Evolutionary conservation across 1,140 invertebrate species (phyloP).

Genomic region (Ceratina australensis): DNA sequence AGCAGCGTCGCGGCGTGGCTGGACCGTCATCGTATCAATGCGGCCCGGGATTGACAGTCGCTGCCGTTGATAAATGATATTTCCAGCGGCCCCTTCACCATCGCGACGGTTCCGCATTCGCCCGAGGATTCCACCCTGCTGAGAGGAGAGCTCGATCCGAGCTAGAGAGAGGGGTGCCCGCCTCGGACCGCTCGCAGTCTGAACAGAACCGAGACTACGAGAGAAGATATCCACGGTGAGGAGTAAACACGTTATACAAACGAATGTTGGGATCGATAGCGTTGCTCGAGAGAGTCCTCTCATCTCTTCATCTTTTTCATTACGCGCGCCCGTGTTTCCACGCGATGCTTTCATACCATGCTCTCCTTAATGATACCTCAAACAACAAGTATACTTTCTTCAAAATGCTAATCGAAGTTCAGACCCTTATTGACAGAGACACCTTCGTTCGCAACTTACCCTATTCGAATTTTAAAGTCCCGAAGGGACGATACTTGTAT

Average conservation of each 20-base stretch:
- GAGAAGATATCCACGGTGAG: conserved; percentile 67
- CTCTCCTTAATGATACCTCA: background rate
- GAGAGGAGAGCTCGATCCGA: conserved; percentile 43
- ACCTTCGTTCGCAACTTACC: no score
- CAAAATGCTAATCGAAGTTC: no score
- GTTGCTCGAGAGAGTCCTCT: conserved; percentile 9
- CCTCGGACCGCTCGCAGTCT: conserved; percentile 39
- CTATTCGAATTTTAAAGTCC: conserved; percentile 7
- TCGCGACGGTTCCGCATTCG: conserved; percentile 36
- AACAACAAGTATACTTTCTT: no score
- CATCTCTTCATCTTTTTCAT: background rate
- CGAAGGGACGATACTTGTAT: background rate
- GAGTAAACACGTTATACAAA: conserved; percentile 72
- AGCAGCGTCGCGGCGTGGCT: conserved; percentile 68
- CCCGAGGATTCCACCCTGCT: conserved; percentile 65
- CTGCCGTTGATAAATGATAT: conserved; percentile 76
- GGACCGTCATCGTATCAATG: conserved; percentile 76
- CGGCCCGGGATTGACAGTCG: conserved; percentile 75
- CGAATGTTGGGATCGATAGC: conserved; percentile 67
- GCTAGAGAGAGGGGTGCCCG: conserved; percentile 50
- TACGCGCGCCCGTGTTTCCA: no score
- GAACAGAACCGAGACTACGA: conserved; percentile 39
- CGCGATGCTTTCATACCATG: background rate
- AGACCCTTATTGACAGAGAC: no score
- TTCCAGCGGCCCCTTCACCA: conserved; percentile 56